phyloP scores from a whole-genome alignment of 2,797 vertebrate species.

The Natrix natrix region DNA sequence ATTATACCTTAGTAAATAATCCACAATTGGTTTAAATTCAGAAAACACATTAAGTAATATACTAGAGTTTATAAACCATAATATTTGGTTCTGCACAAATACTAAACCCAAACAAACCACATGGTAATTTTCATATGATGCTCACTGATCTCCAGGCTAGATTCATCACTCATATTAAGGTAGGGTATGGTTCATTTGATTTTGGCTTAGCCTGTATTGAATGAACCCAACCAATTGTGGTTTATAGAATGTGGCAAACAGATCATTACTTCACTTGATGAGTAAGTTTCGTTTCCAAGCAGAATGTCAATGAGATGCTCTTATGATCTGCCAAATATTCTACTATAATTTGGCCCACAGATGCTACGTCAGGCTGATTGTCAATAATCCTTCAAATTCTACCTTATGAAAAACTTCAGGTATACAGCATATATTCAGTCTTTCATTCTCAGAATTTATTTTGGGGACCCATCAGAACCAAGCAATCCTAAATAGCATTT shows the following conservation, averaged over 20 bases:
- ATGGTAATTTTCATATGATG: not conserved
- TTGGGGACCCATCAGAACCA: constrained; percentile 6
- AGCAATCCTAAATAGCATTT: constrained; percentile 23
- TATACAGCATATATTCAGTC: not conserved
- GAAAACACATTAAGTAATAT: not conserved
- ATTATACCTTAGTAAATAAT: not conserved
- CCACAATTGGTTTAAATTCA: not conserved
- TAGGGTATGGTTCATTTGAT: not conserved
- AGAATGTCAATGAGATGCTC: not conserved
- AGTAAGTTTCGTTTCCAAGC: not conserved
- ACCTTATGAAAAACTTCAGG: constrained; percentile 12
- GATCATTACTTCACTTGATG: not conserved
- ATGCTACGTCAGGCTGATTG: not conserved
- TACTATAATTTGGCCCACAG: not conserved
- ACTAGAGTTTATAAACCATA: not conserved
- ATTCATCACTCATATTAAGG: not conserved
- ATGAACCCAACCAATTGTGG: not conserved
- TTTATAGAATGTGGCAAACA: not conserved
- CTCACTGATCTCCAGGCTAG: not conserved
- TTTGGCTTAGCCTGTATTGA: not conserved
- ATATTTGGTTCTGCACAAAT: not conserved
- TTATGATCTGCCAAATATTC: not conserved
- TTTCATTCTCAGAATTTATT: constrained; percentile 22
- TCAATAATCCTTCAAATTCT: not conserved
- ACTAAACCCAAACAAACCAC: not conserved